Evolutionary conservation across 2,888 invertebrate species (phyloP).

Genomic region (Xiphydria camelus): DNA sequence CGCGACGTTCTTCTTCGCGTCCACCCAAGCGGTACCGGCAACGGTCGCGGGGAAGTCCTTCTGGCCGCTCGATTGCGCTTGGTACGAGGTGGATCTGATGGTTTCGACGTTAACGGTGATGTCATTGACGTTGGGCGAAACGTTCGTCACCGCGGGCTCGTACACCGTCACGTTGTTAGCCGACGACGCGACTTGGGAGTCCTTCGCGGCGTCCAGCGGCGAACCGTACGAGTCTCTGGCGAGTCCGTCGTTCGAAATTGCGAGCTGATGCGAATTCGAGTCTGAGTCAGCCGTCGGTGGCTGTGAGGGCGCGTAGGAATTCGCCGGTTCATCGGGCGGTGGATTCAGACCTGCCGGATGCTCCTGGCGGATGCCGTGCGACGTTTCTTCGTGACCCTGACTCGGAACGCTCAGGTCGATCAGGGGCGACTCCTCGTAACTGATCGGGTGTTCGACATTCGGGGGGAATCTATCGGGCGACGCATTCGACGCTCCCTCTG

Average conservation of each 20-base stretch:
- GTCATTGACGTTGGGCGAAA: constrained; percentile 42
- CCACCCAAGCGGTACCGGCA: too few species aligned
- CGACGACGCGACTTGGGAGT: background rate
- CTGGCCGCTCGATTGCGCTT: background rate
- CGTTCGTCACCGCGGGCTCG: too few species aligned
- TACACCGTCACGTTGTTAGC: background rate
- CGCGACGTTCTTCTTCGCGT: too few species aligned
- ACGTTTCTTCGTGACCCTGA: too few species aligned
- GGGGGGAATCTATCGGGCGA: constrained; percentile 71
- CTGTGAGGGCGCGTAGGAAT: constrained; percentile 3
- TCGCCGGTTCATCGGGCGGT: constrained; percentile 21
- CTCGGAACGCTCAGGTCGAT: constrained; percentile 62
- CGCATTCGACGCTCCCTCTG: constrained; percentile 68
- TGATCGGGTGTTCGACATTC: constrained; percentile 73
- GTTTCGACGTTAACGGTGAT: constrained; percentile 31
- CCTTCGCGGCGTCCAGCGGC: background rate
- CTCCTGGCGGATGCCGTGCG: constrained; percentile 26
- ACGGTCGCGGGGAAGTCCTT: background rate
- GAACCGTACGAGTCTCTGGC: too few species aligned
- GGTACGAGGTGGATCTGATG: constrained; percentile 38
- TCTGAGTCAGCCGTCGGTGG: background rate
- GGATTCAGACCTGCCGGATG: constrained; percentile 17
- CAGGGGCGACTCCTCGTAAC: constrained; percentile 71
- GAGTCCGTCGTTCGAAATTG: too few species aligned
- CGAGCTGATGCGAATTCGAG: too few species aligned